phyloP scores from a whole-genome alignment of 2,888 invertebrate genomes.

The Cataglyphis livida region DNA sequence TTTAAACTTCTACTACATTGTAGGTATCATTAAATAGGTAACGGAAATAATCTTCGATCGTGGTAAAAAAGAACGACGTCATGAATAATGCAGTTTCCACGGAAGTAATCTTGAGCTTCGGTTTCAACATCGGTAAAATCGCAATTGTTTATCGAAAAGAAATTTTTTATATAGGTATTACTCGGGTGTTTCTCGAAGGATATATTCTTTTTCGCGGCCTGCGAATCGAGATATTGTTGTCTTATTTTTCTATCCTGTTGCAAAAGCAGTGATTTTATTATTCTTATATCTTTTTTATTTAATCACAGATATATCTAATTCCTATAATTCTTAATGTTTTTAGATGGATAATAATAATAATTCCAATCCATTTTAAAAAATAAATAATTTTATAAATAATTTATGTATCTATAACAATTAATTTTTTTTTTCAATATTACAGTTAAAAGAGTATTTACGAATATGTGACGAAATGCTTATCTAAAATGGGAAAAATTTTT shows the following conservation, averaged over 20 bases:
- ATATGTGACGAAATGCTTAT: background rate
- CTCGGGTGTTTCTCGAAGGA: background rate
- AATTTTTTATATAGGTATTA: background rate
- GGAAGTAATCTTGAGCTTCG: conserved; percentile 22
- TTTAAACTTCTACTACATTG: conserved; percentile 31
- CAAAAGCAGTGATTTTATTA: background rate
- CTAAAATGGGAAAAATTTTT: background rate
- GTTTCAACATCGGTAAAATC: background rate
- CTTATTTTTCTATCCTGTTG: background rate
- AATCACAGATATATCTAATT: conserved; percentile 18
- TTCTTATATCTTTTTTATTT: background rate
- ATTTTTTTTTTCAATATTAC: background rate
- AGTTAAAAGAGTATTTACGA: background rate
- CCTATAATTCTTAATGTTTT: conserved; percentile 4
- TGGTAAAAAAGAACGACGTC: background rate
- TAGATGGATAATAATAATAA: conserved; percentile 7
- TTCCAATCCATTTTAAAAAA: background rate
- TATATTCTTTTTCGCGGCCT: background rate
- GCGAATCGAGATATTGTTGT: conserved; percentile 11
- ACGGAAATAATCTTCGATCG: conserved; percentile 35
- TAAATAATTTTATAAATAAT: background rate
- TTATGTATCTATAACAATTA: background rate
- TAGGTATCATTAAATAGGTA: conserved; percentile 36
- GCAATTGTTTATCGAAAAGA: conserved; percentile 14
- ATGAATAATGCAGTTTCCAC: conserved; percentile 32